These are phyloP conservation scores for Sandelia bainsii DNA, from an alignment of 2,797 vertebrate species.

Conservation along the genomic window DNA sequence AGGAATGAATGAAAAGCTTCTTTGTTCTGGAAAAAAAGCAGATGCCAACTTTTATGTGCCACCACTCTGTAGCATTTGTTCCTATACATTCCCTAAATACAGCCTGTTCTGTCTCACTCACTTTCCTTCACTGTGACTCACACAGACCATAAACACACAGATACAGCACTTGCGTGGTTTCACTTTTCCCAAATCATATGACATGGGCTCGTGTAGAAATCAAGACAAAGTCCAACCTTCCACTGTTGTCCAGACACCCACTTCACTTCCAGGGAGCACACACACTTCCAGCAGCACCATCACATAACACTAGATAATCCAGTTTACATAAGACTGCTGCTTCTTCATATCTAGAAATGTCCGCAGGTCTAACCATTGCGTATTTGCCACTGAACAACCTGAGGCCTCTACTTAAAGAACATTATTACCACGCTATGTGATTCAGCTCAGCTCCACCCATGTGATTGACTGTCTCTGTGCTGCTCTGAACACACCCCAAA, in stretches of 20 bases:
- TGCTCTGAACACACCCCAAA: constrained; percentile 66
- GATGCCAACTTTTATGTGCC: constrained; percentile 68
- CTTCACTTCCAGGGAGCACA: constrained; percentile 45
- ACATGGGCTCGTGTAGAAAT: constrained; percentile 38
- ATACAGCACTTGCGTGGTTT: constrained; percentile 55
- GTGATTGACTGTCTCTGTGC: constrained; percentile 49
- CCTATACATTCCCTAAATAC: constrained; percentile 65
- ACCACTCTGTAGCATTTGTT: constrained; percentile 38
- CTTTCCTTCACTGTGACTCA: constrained; percentile 62
- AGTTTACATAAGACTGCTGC: constrained; percentile 57
- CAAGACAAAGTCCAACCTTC: constrained; percentile 64
- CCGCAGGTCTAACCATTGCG: constrained; percentile 23
- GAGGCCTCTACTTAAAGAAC: constrained; percentile 47
- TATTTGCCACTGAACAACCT: constrained; percentile 33
- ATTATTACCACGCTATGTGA: constrained; percentile 34
- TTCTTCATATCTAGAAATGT: constrained; percentile 51
- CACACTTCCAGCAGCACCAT: constrained; percentile 50
- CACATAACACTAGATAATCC: constrained; percentile 66
- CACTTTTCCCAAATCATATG: constrained; percentile 59
- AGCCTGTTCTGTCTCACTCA: constrained; percentile 47
- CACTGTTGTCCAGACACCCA: constrained; percentile 52
- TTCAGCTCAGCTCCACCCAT: constrained; percentile 62
- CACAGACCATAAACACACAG: constrained; percentile 67
- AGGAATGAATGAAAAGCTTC: constrained; percentile 71
- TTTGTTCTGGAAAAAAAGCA: constrained; percentile 70